Evolutionary conservation across 2,113 vertebrate species (phyloP).

Genomic region (Emydura subglobosa): DNA sequence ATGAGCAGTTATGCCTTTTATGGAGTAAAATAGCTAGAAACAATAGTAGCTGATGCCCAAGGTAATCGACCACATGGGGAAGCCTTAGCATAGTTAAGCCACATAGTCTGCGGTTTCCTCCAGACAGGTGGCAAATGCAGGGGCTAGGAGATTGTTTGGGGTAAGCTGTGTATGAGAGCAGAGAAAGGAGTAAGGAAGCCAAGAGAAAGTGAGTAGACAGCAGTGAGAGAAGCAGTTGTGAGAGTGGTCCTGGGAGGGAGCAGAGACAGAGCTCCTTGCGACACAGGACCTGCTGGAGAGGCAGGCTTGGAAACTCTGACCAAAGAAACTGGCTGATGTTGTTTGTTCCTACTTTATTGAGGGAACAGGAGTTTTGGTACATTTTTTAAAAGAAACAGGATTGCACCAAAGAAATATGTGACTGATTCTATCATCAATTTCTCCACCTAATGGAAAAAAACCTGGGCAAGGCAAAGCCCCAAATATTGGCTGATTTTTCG

Average conservation of each 20-base stretch:
- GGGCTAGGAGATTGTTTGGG: background rate
- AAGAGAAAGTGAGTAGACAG: too few relatives aligned
- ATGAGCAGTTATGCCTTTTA: background rate
- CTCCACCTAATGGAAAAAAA: background rate
- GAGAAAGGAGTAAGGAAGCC: background rate
- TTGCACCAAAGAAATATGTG: background rate
- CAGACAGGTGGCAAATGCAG: background rate
- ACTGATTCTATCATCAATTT: background rate
- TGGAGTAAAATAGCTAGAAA: background rate
- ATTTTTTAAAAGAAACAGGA: background rate
- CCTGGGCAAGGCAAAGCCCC: background rate
- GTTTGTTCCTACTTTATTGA: background rate
- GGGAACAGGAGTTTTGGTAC: too few relatives aligned
- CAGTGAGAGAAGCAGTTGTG: too few relatives aligned
- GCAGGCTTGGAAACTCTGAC: background rate
- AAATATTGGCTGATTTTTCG: background rate
- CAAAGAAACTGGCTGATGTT: background rate
- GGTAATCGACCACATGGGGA: background rate
- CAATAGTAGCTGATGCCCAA: background rate
- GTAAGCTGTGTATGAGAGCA: background rate
- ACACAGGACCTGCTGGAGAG: background rate
- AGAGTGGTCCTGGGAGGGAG: background rate
- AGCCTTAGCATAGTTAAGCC: background rate
- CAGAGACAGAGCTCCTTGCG: background rate
- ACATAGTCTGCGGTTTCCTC: background rate